Percentiles rank a stretch among this genome's conserved stretches.
Conservation (phyloP, 2,113 vertebrate species). For the Melospiza georgiana region DNA sequence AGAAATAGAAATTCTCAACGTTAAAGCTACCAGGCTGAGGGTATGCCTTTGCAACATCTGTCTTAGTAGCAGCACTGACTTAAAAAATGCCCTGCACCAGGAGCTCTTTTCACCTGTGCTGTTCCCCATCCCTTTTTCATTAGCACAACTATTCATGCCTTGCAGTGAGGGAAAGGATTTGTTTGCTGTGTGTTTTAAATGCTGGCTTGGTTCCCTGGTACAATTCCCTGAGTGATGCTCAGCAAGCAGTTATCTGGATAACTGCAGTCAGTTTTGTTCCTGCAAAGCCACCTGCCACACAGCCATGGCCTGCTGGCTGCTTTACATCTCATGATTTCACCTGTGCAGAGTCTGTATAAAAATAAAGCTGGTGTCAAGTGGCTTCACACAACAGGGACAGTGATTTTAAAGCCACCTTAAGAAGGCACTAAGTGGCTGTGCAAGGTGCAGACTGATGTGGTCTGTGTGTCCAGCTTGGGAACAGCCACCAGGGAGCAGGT, state of each 20-base stretch:
- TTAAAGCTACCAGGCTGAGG: background rate
- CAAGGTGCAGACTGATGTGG: rapidly evolving
- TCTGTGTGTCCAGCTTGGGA: background rate
- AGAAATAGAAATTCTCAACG: background rate
- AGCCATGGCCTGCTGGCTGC: background rate
- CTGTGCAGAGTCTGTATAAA: background rate
- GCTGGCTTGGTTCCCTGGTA: background rate
- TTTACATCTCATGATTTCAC: background rate
- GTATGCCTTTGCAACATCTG: background rate
- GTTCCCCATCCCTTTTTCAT: background rate
- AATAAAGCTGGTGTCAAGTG: background rate
- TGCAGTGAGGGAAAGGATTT: background rate
- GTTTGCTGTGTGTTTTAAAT: background rate
- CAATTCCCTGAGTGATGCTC: background rate
- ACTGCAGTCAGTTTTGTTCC: background rate
- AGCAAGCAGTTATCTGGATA: background rate
- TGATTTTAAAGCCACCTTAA: background rate
- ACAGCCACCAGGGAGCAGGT: background rate
- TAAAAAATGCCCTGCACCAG: background rate
- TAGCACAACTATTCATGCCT: background rate
- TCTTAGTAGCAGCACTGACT: background rate
- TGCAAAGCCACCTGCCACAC: background rate
- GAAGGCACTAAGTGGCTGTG: background rate
- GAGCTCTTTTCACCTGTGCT: background rate
- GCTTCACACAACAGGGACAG: background rate